Base-by-base conservation (phyloP, 1,140 invertebrate species). In the Ostrea denselamellosa region DNA sequence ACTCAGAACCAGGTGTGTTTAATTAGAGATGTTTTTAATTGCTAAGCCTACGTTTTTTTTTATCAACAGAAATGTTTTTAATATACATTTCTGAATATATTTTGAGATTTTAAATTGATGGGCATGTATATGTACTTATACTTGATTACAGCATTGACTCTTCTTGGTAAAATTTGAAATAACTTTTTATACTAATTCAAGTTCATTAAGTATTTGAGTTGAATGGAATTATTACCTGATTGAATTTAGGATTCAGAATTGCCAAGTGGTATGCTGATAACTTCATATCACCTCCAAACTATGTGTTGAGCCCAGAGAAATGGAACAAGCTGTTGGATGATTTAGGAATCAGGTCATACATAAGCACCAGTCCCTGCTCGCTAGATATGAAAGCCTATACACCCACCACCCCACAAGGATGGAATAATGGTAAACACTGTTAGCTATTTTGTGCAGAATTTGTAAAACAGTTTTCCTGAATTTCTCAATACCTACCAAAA, bases 1-100 rank as follows among this genome's bases (percentile, higher is more conserved):
- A 87, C 65, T 89, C 88, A n/a, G 8, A 34, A 19, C 34, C 88
- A 87, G 85, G 88, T 89, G 8, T 62, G 86, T 53, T 17, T 62
- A 5, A 19, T 19, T n/a, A 62, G 56, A 62, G 14, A 58, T n/a
- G n/a, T 44, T 44, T 44, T 44, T 44, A 44, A 44, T 44, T 2
- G 34, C n/a, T n/a, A n/a, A n/a, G n/a, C n/a, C n/a, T n/a, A n/a
- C n/a, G n/a, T n/a, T n/a, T n/a, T n/a, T 44, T 44, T 44, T 44
- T 44, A 44, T 44, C 34, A 44, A 44, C 34, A 44, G 1, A 44
- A 44, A 5, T 44, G 34, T 1, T 44, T 44, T 5, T 44, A 2
- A 44, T 44, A 44, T 44, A 44, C 34, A 44, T 44, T 44, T 44
- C 34, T 44, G 34, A 44, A 44, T 44, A 5, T 44, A 44, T 5